phyloP scores from a whole-genome alignment of 2,797 vertebrate species.

The Myoxocephalus aenaeus region DNA sequence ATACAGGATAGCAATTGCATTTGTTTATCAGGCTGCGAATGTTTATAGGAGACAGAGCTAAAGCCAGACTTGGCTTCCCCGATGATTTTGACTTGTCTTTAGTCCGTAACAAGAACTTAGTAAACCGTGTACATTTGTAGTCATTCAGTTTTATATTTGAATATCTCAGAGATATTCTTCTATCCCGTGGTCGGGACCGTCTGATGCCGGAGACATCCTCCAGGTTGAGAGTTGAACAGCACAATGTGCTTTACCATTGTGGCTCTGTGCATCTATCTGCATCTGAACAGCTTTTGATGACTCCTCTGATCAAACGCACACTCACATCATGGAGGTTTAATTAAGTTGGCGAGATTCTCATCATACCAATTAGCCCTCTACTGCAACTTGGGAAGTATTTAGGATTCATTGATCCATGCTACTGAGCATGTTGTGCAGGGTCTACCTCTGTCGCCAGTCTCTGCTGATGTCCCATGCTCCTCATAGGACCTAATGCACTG shows the following conservation, averaged over 20 bases:
- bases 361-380: constrained; percentile 14
- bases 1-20: constrained; percentile 37
- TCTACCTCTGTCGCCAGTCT: constrained; percentile 5
- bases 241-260: constrained; percentile 1
- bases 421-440: background rate
- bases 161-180: constrained; percentile 5
- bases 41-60: constrained; percentile 9
- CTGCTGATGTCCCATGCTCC: constrained; percentile 16
- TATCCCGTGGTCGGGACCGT: constrained; percentile 7
- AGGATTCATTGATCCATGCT: constrained; percentile 21
- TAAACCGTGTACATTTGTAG: background rate
- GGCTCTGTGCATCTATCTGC: constrained; percentile 26
- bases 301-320: constrained; percentile 11
- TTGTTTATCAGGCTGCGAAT: constrained; percentile 31
- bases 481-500: constrained; percentile 9
- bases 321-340: constrained; percentile 28
- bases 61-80: constrained; percentile 10
- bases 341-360: constrained; percentile 28
- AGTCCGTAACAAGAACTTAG: background rate
- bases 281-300: constrained; percentile 40
- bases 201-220: constrained; percentile 37
- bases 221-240: constrained; percentile 36
- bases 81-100: constrained; percentile 56
- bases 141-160: background rate
- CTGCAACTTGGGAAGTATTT: constrained; percentile 34